Evolutionary conservation across 2,888 invertebrate genomes (phyloP).

Genomic region (Spodoptera picta): DNA sequence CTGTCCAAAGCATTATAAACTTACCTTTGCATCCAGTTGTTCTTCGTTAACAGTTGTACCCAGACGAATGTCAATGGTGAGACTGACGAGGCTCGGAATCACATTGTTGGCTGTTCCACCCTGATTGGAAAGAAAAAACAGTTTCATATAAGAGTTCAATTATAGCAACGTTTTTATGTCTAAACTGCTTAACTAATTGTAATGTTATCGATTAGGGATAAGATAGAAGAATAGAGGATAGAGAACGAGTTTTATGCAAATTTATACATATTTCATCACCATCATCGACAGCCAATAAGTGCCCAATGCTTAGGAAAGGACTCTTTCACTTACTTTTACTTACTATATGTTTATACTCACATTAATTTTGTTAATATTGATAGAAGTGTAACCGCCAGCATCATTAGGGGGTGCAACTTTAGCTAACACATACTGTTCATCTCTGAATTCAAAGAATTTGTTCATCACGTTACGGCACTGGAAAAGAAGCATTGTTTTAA

Average conservation of each 20-base stretch:
- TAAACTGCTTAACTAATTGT: no score
- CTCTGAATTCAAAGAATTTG: constrained; percentile 90
- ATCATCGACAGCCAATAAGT: no score
- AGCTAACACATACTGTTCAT: constrained; percentile 89
- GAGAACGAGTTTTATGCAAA: no score
- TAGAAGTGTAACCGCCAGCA: constrained; percentile 93
- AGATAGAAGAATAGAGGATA: no score
- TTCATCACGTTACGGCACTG: constrained; percentile 89
- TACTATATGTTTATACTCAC: constrained; percentile 18
- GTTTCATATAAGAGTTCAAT: background rate
- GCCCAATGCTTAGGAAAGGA: no score
- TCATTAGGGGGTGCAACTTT: constrained; percentile 86
- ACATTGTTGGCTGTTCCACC: constrained; percentile 96
- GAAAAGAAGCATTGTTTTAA: constrained; percentile 29
- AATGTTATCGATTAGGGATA: no score
- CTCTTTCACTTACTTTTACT: no score
- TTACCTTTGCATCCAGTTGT: constrained; percentile 57
- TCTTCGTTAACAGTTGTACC: constrained; percentile 82
- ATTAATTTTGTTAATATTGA: constrained; percentile 91
- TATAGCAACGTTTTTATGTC: no score
- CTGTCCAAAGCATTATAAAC: constrained; percentile 2
- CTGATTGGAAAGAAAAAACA: constrained; percentile 65
- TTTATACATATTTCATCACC: no score
- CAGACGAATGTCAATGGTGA: constrained; percentile 91
- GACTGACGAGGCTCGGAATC: constrained; percentile 91